Evolutionary conservation across 2,888 invertebrate genomes (phyloP).

Genomic region (Platycheirus albimanus): DNA sequence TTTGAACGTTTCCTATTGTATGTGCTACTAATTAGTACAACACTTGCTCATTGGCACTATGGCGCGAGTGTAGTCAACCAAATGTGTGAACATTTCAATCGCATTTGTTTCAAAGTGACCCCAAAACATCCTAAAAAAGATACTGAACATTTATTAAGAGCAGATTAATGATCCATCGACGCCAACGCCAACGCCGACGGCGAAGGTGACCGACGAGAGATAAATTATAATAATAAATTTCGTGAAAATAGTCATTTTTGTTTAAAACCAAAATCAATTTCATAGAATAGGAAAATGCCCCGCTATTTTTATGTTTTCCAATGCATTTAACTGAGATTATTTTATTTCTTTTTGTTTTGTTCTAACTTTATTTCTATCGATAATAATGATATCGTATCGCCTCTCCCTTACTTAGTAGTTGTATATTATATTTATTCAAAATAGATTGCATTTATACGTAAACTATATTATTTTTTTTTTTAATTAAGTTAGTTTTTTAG

Average conservation of each 20-base stretch:
- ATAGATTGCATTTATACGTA: conserved; percentile 37
- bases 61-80: conserved; percentile 97
- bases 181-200: too few species aligned
- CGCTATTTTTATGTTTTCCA: conserved; percentile 23
- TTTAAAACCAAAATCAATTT: too few species aligned
- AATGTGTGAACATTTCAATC: conserved; percentile 96
- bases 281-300: conserved; percentile 29
- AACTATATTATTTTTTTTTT: conserved; percentile 15
- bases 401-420: conserved; percentile 20
- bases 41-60: conserved; percentile 94
- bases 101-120: conserved; percentile 89
- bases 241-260: too few species aligned
- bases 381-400: background rate
- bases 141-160: conserved; percentile 50
- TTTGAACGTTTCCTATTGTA: conserved; percentile 89
- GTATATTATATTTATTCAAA: conserved; percentile 45
- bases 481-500: conserved; percentile 36
- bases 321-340: conserved; percentile 64
- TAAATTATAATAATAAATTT: conserved; percentile 36
- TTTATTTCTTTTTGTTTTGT: conserved; percentile 26
- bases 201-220: background rate
- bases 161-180: conserved; percentile 61
- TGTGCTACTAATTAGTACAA: conserved; percentile 87
- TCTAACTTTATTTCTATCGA: background rate
- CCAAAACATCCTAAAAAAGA: conserved; percentile 54